These are phyloP conservation scores for Ibidorhyncha struthersii DNA, from an alignment of 2,113 vertebrate species.

Conservation along the genomic window DNA sequence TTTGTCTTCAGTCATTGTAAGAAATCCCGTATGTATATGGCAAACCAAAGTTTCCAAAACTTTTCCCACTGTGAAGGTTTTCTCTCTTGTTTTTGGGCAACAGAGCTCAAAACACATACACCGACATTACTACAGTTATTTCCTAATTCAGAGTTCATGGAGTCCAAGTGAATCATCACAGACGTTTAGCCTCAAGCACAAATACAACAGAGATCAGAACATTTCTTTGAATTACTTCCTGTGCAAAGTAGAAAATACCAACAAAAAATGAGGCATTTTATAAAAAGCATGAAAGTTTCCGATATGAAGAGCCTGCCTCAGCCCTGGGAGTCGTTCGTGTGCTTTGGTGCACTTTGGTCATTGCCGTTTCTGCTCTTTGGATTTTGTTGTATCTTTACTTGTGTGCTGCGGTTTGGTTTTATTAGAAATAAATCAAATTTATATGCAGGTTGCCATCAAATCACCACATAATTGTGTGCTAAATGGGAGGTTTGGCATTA, in stretches of 20 bases:
- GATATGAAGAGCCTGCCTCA: background rate
- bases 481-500: background rate
- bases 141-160: background rate
- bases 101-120: background rate
- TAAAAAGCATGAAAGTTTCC: background rate
- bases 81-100: background rate
- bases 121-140: background rate
- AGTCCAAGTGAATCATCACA: background rate
- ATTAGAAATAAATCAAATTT: background rate
- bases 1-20: background rate
- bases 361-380: background rate
- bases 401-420: background rate
- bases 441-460: background rate
- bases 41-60: background rate
- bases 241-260: background rate
- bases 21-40: background rate
- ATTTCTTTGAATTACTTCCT: background rate
- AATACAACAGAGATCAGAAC: background rate
- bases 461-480: background rate
- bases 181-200: background rate
- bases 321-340: accelerated
- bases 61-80: background rate
- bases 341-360: background rate
- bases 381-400: background rate
- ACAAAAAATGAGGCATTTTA: background rate